phyloP scores from a whole-genome alignment of 1,140 invertebrate genomes.

The Macrocentrus cingulum region DNA sequence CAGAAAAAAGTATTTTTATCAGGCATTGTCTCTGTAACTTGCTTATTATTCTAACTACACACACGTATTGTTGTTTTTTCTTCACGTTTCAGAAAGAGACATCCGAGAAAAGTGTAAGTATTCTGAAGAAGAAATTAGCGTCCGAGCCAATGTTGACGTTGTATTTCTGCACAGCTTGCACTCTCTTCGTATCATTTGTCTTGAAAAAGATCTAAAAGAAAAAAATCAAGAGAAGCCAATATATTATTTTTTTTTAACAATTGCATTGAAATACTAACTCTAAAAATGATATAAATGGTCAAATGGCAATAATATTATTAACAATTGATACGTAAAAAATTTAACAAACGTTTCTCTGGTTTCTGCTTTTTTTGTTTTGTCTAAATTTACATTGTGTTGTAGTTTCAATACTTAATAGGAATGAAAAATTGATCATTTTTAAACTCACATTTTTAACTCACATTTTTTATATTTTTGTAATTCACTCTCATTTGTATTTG shows the following conservation, averaged over 20 bases:
- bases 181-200: constrained; percentile 40
- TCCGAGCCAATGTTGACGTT: constrained; percentile 41
- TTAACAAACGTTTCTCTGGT: too few species aligned
- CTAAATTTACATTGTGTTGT: too few species aligned
- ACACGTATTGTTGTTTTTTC: constrained; percentile 50
- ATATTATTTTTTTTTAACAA: background rate
- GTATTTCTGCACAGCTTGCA: constrained; percentile 49
- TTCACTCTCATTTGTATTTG: too few species aligned
- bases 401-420: too few species aligned
- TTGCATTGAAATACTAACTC: too few species aligned
- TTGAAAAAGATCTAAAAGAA: background rate
- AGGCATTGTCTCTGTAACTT: background rate
- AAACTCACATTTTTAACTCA: too few species aligned
- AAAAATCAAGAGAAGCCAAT: background rate
- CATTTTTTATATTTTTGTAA: too few species aligned
- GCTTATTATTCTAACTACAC: constrained; percentile 37
- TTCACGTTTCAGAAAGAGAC: constrained; percentile 53
- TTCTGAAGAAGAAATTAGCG: constrained; percentile 35
- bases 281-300: too few species aligned
- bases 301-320: too few species aligned
- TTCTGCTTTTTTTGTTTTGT: too few species aligned
- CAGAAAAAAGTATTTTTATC: background rate
- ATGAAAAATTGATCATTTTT: too few species aligned
- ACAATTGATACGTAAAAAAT: too few species aligned
- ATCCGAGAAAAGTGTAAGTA: constrained; percentile 58